Base-by-base conservation (phyloP, 2,888 invertebrate species). In the Acanthococcus lagerstroemiae region DNA sequence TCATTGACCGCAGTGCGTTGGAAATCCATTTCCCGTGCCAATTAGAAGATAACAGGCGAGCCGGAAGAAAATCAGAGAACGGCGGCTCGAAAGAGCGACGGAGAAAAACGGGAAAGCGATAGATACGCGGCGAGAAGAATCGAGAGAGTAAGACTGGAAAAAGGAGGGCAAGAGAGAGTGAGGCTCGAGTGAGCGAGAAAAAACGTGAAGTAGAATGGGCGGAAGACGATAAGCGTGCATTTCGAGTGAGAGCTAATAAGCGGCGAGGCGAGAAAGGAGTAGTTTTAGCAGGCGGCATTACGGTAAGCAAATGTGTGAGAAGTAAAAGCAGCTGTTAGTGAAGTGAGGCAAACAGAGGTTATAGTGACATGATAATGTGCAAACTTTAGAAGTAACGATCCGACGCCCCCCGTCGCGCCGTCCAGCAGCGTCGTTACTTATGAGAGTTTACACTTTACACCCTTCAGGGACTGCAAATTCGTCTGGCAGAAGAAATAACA, bases 361-460 rank as follows among this genome's bases (percentile, higher is more conserved):
- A 61, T 52, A 52, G 61, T 61, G 61, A 61, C 61, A 61, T 61
- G 52, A 61, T 61, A 61, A 61, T 61, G 61, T 52, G 61, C 48
- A 61, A 61, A 61, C 50, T 61, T 61, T 61, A 21, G 30, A 61
- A 52, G 54, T 54, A 37, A 44, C 27, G 45, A 57, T 44, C 57
- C 45, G 30, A n/a, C 56, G 21, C 9, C 25, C 56, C 57, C 25
- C 57, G 21, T 54, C 54, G 17, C 56, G 21, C 15, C 37, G 57
- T 57, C 57, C 57, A 45, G 57, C 44, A 15, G 24, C 45, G 44
- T 25, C 24, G 57, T 37, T 56, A 56, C 56, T 56, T 57, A 45
- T 45, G n/a, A 57, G 45, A 57, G 45, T 57, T 57, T 25, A 57
- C 57, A 44, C 57, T 57, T 57, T 57, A 44, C 57, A 57, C 44